Evolutionary conservation across 2,113 vertebrate genomes (phyloP).

Genomic region (Numida meleagris): DNA sequence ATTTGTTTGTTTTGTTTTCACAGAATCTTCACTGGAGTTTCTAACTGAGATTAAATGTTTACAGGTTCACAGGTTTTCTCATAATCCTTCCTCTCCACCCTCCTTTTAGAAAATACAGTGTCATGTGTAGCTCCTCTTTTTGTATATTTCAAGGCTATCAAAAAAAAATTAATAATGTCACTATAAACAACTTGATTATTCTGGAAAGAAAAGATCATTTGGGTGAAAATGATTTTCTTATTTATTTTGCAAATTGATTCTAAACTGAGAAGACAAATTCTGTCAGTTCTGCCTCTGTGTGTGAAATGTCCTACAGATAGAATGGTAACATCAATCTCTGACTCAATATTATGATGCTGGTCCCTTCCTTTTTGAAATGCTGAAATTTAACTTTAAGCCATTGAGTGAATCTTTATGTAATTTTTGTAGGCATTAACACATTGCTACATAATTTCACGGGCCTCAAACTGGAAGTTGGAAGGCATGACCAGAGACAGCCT

Average conservation of each 20-base stretch:
- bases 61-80: background rate
- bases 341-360: background rate
- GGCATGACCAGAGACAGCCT: background rate
- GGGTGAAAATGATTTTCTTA: background rate
- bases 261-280: background rate
- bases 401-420: background rate
- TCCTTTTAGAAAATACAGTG: background rate
- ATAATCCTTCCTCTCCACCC: background rate
- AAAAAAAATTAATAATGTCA: background rate
- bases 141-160: background rate
- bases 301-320: background rate
- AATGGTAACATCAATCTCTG: background rate
- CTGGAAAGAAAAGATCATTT: background rate
- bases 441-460: background rate
- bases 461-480: background rate
- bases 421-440: background rate
- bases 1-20: background rate
- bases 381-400: background rate
- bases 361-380: background rate
- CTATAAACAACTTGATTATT: background rate
- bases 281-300: background rate
- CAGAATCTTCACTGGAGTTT: background rate
- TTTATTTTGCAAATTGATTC: background rate
- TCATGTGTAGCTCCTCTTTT: background rate
- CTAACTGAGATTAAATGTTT: background rate